Percentiles rank a stretch among this genome's conserved stretches.
phyloP scores from a whole-genome alignment of 2,113 vertebrate genomes.

The Electrona antarctica region DNA sequence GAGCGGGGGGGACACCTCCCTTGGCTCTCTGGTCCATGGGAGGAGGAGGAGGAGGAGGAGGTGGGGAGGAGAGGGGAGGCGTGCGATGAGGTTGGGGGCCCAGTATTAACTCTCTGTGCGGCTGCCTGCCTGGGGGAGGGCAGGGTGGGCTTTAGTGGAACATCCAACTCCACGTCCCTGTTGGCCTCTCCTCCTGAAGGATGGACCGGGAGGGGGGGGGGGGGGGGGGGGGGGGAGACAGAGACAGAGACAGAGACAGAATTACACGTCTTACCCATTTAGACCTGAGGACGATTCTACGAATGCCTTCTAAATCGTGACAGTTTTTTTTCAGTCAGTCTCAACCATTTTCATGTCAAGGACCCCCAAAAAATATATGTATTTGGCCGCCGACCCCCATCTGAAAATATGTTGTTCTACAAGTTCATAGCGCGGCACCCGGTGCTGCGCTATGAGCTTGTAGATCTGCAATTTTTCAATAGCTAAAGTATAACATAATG shows the following conservation, averaged over 20 bases:
- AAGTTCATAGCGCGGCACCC: no score
- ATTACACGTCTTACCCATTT: no score
- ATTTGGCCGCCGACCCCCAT: no score
- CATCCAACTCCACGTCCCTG: constrained; percentile 43
- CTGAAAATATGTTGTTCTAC: no score
- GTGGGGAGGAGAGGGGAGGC: constrained; percentile 52
- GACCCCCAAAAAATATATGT: no score
- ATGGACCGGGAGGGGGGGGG: not conserved
- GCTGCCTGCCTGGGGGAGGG: not conserved
- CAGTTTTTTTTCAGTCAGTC: no score
- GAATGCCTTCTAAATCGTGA: no score
- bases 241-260: not conserved
- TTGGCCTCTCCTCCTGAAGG: constrained; percentile 39
- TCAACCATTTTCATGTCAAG: no score
- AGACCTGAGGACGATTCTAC: no score
- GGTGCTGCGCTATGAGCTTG: no score
- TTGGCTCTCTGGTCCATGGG: constrained; percentile 81
- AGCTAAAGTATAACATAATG: no score
- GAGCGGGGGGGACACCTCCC: constrained; percentile 66
- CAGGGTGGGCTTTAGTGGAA: constrained; percentile 26
- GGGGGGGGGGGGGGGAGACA: not conserved
- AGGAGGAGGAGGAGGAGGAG: constrained; percentile 54
- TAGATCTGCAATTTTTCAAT: no score
- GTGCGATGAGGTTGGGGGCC: constrained; percentile 32
- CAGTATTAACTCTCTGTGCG: constrained; percentile 48